Evolutionary conservation across 1,140 invertebrate genomes (phyloP), one percentile per base, ranked within the genome.

Genomic region (Lasaia peninsularis): DNA sequence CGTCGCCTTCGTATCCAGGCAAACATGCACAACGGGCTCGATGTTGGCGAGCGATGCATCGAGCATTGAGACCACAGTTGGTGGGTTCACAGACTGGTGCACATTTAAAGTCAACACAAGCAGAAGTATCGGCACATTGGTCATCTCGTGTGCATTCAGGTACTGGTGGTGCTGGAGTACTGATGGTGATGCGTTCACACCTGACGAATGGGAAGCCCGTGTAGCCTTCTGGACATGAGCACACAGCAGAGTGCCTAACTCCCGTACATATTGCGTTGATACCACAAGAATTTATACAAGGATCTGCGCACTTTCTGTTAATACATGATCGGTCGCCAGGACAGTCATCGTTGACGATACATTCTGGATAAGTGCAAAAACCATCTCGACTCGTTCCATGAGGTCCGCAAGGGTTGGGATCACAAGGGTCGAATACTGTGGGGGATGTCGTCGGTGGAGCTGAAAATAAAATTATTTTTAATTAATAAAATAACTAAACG

Each of bases 1-100:
- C 95, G 82, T 97, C 95, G 78, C 96, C 96, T 69, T 95, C 95
- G 69, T 93, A 96, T 7, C 94, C 95, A 67, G 95, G 94, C 61
- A 93, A 91, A 76, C 97, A 98, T 0, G 94, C 92, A 73, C 97
- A 98, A 16, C 96, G 90, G 5, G 96, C 94, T 72, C 96, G 89
- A 72, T 98, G 97, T 32, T 94, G 89, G 80, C 94, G 93, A 0
- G 95, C 94, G 52, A 94, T 90, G 77, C 97, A 98, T 57, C 93
- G 92, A 2, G 96, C 95, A 73, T 97, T 96, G 20, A 91, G 86
- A 5, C 95, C 96, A 73, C 96, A 98, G 52, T 92, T 91, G 72
- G 92, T 92, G 0, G 91, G 89, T 14, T 80, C 73, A 73, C 96
- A 98, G n/a, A 96, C 95, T 80, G 95, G 92, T 40, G 91, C 88